Base-by-base conservation (phyloP, 1,140 invertebrate species). In the Popillia japonica region DNA sequence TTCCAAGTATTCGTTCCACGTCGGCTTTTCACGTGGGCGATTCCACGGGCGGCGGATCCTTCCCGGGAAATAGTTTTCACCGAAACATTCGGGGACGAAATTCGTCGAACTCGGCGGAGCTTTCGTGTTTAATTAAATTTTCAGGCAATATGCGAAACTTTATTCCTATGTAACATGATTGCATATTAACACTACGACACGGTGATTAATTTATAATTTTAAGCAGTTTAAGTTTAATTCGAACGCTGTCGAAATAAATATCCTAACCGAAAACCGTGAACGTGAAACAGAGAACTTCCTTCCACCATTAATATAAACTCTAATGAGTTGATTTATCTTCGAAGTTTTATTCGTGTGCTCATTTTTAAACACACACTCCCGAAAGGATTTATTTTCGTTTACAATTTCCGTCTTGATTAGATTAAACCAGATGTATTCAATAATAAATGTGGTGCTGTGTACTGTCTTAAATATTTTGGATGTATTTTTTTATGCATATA, bases 321-420 rank as follows among this genome's bases (percentile, higher is more conserved):
- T 55, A 55, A 55, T 55, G 48, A 55, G 48, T 48, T 48, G n/a
- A 55, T 55, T 55, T 55, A 55, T 55, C 48, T 55, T 4, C 17
- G n/a, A n/a, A 55, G 17, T 34, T 55, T 55, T 55, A 55, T 55
- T 55, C 17, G 48, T 34, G n/a, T 48, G 48, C 48, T 55, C 14
- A 55, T 55, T 55, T 55, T 14, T 17, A 17, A 20, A 55, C n/a
- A n/a, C 48, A 17, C 48, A 17, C 48, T 55, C 14, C 11, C 27
- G 27, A 34, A 55, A 55, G 48, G 48, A 55, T 55, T 14, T 14
- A 55, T 55, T 17, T 55, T 55, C 48, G 14, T 55, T 14, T 55
- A 55, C 48, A 17, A 55, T 55, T 55, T 55, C 48, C 48, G 48
- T n/a, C n/a, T 55, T 55, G 48, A 55, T 55, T 55, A 55, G 48